Evolutionary conservation across 2,113 vertebrate species (phyloP), one percentile per base, ranked within the genome.

Genomic region (Tor tambroides): DNA sequence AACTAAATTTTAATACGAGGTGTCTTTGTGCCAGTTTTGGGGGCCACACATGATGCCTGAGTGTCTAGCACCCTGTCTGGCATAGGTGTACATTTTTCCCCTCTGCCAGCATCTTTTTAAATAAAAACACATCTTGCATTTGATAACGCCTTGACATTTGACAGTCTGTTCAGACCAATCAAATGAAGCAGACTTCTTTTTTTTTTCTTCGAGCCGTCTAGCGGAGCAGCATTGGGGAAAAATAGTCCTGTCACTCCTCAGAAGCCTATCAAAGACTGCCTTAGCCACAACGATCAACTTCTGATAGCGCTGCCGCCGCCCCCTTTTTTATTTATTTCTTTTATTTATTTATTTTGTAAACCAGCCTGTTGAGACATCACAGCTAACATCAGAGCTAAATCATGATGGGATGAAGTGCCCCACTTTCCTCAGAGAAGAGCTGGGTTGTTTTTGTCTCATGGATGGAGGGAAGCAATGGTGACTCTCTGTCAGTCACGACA

Each of bases 81-180:
- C 88, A 93, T 93, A 94, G 94, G 93, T 94, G 79, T 94, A 93
- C 83, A 85, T 86, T 90, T 89, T 91, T 85, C 12, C 30, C 90
- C 21, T 90, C 91, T 91, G 87, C 92, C 80, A 79, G 89, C 88
- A 90, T 93, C 86, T 43, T 85, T 91, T 91, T 91, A 87, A 93
- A 92, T 91, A 92, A 93, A 93, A 94, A 93, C 91, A 93, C 85
- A 90, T 91, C 90, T 90, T 88, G 85, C 41, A 85, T 93, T 95
- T 94, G 92, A 95, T 94, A 93, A 92, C 89, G 86, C 89, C 92
- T 93, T 94, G 94, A 94, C 94, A 95, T 95, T 94, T 95, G 94
- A 94, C 94, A 95, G 93, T 92, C 90, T 89, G 92, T 93, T 94
- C 92, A 93, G 92, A 92, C 94, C 94, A 95, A 94, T 93, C 92